These are phyloP conservation scores for Baronia brevicornis DNA, from an alignment of 2,888 invertebrate species.

Conservation along the genomic window DNA sequence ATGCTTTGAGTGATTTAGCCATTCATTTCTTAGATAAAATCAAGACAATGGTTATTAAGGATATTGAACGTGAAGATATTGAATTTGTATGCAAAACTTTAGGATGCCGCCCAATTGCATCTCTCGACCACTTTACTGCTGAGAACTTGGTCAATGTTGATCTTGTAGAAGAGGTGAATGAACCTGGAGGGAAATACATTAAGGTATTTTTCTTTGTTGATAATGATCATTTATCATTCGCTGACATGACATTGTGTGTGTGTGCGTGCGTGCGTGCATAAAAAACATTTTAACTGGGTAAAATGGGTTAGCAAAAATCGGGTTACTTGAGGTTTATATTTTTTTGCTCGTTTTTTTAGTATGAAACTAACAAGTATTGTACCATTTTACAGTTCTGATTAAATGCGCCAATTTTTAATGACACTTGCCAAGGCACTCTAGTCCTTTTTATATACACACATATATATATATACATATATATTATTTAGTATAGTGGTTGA, in stretches of 20 bases:
- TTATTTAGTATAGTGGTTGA: not conserved
- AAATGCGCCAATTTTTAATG: too few relatives aligned
- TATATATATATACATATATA: too few relatives aligned
- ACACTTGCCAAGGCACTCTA: too few relatives aligned
- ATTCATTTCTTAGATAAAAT: slow-evolving; percentile 99
- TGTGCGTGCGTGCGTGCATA: too few relatives aligned
- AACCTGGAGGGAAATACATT: slow-evolving; percentile 92
- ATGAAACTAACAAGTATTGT: too few relatives aligned
- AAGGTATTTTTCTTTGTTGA: slow-evolving; percentile 75
- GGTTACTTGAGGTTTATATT: too few relatives aligned
- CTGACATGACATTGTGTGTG: too few relatives aligned
- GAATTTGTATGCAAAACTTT: slow-evolving; percentile 97
- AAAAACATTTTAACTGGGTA: too few relatives aligned
- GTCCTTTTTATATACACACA: too few relatives aligned
- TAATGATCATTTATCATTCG: not conserved
- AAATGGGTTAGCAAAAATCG: too few relatives aligned
- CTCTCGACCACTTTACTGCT: slow-evolving; percentile 96
- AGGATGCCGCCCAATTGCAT: slow-evolving; percentile 96
- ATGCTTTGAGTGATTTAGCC: slow-evolving; percentile 97
- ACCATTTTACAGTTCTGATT: too few relatives aligned
- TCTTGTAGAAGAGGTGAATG: slow-evolving; percentile 93
- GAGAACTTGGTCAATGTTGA: slow-evolving; percentile 95
- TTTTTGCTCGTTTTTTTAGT: too few relatives aligned
- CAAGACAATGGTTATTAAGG: slow-evolving; percentile 98
- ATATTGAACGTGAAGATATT: slow-evolving; percentile 98